Base-by-base conservation (phyloP, 2,113 vertebrate species). In the Poeciliopsis prolifica region DNA sequence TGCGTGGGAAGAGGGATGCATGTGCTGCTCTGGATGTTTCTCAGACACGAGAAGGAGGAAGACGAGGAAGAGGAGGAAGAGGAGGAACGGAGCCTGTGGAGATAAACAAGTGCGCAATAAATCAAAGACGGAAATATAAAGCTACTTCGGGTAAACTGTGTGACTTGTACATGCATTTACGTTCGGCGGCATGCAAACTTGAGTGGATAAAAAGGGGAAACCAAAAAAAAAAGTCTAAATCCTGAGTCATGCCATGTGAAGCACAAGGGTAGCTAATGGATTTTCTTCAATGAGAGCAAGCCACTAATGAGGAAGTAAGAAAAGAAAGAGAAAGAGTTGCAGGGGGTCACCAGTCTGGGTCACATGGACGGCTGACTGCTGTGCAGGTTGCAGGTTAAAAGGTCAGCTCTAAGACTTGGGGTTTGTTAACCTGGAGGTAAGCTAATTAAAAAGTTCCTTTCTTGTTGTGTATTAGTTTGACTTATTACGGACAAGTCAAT, bases 281-380 rank as follows among this genome's bases (percentile, higher is more conserved):
- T 83, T 81, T 86, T 85, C 33, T 70, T 84, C 83, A 80, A 76
- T 68, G 82, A 83, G 75, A 86, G 60, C 70, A 68, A 70, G 74
- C 64, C 51, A 10, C 91, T 94, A 94, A 94, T 93, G 92, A 92
- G 91, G 85, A 85, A 70, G 80, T 70, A 78, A 81, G 77, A 65
- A 75, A 67, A 84, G 74, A 79, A 15, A 11, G 79, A 85, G 90
- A 88, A 84, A 83, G 90, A 85, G 79, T 65, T 37, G 35, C 44
- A 48, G 74, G 1, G 33, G 89, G 87, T 86, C 87, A 62, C 51
- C 6, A 2, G 65, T 70, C 66, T 33, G 63, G 87, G 89, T 89
- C 85, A 85, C 48, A 65, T 66, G 69, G 74, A 83, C 80, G 70
- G 61, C 42, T 72, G 82, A 89, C 93, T 92, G 82, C 86, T 89